These are phyloP conservation scores for Phymatocera aterrima DNA, from an alignment of 2,888 invertebrate species.

Conservation along the genomic window DNA sequence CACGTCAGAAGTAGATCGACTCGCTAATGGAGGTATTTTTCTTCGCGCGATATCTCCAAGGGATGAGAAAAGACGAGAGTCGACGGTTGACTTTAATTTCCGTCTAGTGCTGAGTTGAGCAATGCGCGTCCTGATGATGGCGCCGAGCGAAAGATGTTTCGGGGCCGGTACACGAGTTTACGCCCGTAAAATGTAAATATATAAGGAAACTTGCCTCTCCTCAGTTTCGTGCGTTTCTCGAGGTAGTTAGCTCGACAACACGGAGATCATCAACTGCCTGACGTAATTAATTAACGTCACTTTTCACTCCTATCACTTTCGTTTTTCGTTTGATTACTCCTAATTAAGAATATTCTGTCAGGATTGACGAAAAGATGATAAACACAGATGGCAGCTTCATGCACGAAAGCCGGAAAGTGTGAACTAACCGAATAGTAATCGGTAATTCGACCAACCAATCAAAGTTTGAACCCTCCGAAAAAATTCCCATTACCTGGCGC, in stretches of 20 bases:
- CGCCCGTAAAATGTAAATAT: conserved; percentile 32
- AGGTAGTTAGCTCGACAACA: conserved; percentile 13
- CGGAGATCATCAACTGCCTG: conserved; percentile 15
- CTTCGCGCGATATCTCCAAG: conserved; percentile 18
- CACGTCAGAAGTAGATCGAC: conserved; percentile 44
- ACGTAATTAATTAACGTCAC: conserved; percentile 20
- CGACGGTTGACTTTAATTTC: conserved; percentile 44
- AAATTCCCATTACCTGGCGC: too few species aligned
- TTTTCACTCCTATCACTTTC: background rate
- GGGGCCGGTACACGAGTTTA: conserved; percentile 10
- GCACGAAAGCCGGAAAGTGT: too few species aligned
- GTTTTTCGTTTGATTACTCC: background rate
- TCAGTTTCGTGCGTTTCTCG: background rate
- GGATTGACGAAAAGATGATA: too few species aligned
- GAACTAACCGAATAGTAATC: background rate
- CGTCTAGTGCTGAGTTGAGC: conserved; percentile 27
- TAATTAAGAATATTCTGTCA: background rate
- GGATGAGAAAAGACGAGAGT: conserved; percentile 23
- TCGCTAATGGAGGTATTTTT: conserved; percentile 45
- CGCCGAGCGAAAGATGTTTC: conserved; percentile 16
- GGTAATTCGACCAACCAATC: too few species aligned
- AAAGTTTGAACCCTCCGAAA: too few species aligned
- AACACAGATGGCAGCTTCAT: too few species aligned
- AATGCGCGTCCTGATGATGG: conserved; percentile 6
- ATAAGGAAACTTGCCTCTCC: conserved; percentile 22